Conservation (phyloP, 2,113 vertebrate genomes). For the Antechinus flavipes region DNA sequence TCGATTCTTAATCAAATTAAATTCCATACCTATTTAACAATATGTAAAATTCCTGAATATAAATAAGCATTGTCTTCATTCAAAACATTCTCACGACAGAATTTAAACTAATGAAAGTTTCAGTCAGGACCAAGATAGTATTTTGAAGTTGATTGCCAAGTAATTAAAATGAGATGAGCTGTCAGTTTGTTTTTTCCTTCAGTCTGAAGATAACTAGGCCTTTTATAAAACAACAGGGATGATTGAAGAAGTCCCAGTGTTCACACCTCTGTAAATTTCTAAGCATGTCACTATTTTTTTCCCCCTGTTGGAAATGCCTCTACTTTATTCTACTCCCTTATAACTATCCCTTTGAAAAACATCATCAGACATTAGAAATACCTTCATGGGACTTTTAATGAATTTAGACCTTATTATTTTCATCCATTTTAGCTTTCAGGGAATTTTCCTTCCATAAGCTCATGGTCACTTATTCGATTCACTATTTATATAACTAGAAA, state of each 20-base stretch:
- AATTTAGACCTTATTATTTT: background rate
- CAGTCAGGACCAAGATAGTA: background rate
- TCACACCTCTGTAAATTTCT: background rate
- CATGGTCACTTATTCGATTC: background rate
- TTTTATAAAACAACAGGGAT: background rate
- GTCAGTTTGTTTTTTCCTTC: background rate
- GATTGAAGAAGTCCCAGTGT: background rate
- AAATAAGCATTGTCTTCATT: background rate
- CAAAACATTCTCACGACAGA: background rate
- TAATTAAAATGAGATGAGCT: background rate
- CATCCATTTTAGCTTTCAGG: background rate
- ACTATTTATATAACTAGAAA: background rate
- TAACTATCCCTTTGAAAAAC: background rate
- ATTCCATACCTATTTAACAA: background rate
- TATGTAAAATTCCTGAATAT: background rate
- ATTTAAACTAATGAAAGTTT: background rate
- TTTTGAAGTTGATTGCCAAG: background rate
- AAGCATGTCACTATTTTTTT: background rate
- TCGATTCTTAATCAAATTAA: background rate
- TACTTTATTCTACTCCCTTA: background rate
- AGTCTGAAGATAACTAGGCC: background rate
- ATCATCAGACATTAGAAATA: background rate
- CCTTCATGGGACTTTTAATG: background rate
- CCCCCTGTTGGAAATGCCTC: background rate
- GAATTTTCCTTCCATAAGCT: background rate